These are phyloP conservation scores for Chromoteleia sp. DNA, from an alignment of 2,888 invertebrate species.

Conservation along the genomic window DNA sequence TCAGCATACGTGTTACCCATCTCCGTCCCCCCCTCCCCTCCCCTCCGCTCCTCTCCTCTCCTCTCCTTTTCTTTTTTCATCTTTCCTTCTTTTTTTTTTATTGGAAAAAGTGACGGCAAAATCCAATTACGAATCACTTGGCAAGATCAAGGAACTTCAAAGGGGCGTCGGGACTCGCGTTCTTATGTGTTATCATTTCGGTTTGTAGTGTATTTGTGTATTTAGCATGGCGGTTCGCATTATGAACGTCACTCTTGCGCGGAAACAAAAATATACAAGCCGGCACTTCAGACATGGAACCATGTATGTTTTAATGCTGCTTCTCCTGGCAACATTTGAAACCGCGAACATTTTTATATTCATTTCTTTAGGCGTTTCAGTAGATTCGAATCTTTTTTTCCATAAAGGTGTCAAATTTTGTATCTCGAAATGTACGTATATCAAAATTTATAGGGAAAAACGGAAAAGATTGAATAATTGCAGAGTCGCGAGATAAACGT, in stretches of 20 bases:
- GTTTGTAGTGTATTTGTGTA: slow-evolving; percentile 74
- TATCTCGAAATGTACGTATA: too few relatives aligned
- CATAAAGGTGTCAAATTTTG: too few relatives aligned
- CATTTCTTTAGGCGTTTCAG: not conserved
- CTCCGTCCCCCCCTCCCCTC: too few relatives aligned
- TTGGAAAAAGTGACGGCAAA: not conserved
- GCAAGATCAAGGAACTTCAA: slow-evolving; percentile 31
- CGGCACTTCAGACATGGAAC: slow-evolving; percentile 75
- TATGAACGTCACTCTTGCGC: slow-evolving; percentile 74
- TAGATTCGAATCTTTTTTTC: too few relatives aligned
- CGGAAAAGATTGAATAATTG: too few relatives aligned
- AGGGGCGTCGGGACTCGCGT: slow-evolving; percentile 28
- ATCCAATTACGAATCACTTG: slow-evolving; percentile 49
- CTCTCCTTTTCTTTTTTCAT: too few relatives aligned
- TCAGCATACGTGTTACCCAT: too few relatives aligned
- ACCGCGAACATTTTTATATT: slow-evolving; percentile 38
- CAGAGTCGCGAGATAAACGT: too few relatives aligned
- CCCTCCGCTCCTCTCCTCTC: too few relatives aligned
- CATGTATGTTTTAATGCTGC: slow-evolving; percentile 69
- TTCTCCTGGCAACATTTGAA: slow-evolving; percentile 71
- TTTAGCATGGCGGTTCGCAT: slow-evolving; percentile 76
- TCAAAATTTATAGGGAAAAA: too few relatives aligned
- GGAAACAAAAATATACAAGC: slow-evolving; percentile 78
- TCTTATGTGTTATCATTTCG: slow-evolving; percentile 48
- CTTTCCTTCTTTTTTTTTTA: not conserved